Evolutionary conservation across 2,797 vertebrate species (phyloP).

Genomic region (Acanthurus tractus): DNA sequence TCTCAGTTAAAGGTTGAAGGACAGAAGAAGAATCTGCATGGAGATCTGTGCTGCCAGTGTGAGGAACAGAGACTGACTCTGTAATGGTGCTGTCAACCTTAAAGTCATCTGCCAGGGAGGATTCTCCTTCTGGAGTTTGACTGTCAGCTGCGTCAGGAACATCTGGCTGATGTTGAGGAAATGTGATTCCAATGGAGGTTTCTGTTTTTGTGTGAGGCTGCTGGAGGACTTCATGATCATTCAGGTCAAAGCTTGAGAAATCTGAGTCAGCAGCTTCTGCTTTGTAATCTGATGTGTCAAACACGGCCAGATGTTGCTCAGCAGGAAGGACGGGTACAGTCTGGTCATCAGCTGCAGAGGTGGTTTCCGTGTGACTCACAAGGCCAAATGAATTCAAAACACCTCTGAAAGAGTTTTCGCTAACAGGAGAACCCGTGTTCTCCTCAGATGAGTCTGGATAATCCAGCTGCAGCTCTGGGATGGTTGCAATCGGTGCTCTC

Average conservation of each 20-base stretch:
- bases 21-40: not conserved
- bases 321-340: not conserved
- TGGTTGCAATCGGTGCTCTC: slow-evolving; percentile 57
- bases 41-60: not conserved
- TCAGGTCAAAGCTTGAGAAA: not conserved
- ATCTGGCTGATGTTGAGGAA: slow-evolving; percentile 18
- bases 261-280: not conserved
- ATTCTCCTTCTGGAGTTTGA: not conserved
- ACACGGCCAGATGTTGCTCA: not conserved
- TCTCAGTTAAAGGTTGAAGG: slow-evolving; percentile 2
- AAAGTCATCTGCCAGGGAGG: not conserved
- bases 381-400: not conserved
- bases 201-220: slow-evolving; percentile 4
- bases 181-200: not conserved
- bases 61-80: slow-evolving; percentile 7
- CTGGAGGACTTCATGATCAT: not conserved
- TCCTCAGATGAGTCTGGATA: not conserved
- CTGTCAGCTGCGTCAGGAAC: not conserved
- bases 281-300: not conserved
- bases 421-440: not conserved
- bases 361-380: not conserved
- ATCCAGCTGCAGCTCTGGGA: slow-evolving; percentile 65
- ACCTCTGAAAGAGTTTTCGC: not conserved
- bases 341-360: not conserved
- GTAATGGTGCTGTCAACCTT: not conserved